Evolutionary conservation across 2,113 vertebrate genomes (phyloP), one percentile per base, ranked within the genome.

Genomic region (Labrus mixtus): DNA sequence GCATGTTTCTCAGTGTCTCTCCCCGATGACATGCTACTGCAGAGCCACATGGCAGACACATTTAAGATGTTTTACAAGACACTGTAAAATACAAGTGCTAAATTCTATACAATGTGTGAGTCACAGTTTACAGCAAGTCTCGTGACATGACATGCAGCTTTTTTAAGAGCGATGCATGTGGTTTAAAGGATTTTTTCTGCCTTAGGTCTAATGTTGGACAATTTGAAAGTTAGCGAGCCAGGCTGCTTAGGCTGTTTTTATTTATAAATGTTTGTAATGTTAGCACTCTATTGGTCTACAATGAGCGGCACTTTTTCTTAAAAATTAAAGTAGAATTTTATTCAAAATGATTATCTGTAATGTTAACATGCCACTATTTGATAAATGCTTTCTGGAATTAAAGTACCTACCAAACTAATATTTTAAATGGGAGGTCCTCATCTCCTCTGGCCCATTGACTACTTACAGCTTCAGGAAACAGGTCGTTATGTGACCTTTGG

Each of bases 11-110:
- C 10, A 5, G 46, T 60, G 65, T 73, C 48, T 83, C 23, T 68
- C 62, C 43, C 55, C 4, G n/a, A 53, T 76, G 60, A 65, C 53
- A 50, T 86, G 75, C 59, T 83, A 61, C 71, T 68, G 61, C 43
- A 71, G 60, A 76, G 74, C 81, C 90, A 88, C 87, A 91, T 90
- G 79, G 65, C 53, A 90, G 90, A 91, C 82, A 67, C 79, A 89
- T 90, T 66, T 60, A 81, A 75, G 59, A 43, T 73, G 70, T 90
- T 92, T 92, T 86, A 90, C 73, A 70, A 92, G 66, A 75, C 58
- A 53, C 63, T 75, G 73, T 86, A 84, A 89, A 88, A 77, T 78
- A 65, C 22, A 70, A 73, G 69, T 57, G 65, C 78, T 79, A 58
- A 79, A 81, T 76, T 71, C 70, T 73, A 71, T 81, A 73, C 63